phyloP scores from a whole-genome alignment of 1,140 invertebrate genomes.

The Helicoverpa armigera region DNA sequence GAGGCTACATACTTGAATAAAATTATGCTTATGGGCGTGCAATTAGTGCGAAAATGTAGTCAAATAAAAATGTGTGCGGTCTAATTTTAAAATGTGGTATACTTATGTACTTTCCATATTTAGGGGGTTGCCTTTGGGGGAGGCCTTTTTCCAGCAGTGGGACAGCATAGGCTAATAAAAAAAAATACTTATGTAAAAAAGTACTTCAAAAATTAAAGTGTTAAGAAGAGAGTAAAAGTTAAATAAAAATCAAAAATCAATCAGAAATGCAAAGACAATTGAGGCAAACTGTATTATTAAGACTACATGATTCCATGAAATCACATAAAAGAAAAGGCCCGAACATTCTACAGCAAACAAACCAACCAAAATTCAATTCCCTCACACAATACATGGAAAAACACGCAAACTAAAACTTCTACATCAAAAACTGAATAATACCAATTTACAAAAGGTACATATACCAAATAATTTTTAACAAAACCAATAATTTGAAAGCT shows the following conservation, averaged over 20 bases:
- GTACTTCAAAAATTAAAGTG: too few species aligned
- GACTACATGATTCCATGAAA: too few species aligned
- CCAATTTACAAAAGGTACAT: conserved; percentile 45
- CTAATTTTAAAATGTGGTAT: neutral
- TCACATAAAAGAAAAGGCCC: neutral
- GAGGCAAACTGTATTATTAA: too few species aligned
- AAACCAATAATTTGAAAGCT: conserved; percentile 79
- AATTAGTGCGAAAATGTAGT: neutral
- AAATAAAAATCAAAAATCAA: too few species aligned
- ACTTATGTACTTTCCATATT: too few species aligned
- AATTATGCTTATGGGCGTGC: conserved; percentile 7
- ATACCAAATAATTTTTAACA: conserved; percentile 71
- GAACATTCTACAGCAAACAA: conserved; percentile 3
- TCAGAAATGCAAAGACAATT: too few species aligned
- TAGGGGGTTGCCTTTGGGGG: too few species aligned
- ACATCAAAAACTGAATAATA: conserved; percentile 36
- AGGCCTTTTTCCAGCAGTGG: too few species aligned
- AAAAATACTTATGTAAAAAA: too few species aligned
- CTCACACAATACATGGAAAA: conserved; percentile 23
- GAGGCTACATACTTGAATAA: conserved; percentile 36
- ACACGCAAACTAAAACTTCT: conserved; percentile 46
- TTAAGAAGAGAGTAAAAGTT: neutral
- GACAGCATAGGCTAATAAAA: too few species aligned
- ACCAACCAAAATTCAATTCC: conserved; percentile 22
- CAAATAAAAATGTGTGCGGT: too few species aligned